These are phyloP conservation scores for Cuniculus paca DNA, from an alignment of 2,797 vertebrate genomes.

Conservation along the genomic window DNA sequence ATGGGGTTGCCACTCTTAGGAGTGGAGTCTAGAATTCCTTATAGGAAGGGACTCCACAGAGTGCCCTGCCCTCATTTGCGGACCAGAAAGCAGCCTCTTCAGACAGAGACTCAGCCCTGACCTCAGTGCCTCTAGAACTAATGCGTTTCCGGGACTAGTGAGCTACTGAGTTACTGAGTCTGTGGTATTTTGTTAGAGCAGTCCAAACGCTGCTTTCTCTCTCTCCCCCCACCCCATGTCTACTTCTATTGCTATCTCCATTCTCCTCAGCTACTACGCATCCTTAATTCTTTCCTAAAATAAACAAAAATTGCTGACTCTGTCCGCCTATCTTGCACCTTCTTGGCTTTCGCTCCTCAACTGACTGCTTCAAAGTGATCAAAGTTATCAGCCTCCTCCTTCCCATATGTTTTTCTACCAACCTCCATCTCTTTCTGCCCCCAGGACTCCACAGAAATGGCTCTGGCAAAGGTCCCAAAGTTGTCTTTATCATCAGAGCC, in stretches of 20 bases:
- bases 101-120: too few species aligned
- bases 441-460: background rate
- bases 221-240: background rate
- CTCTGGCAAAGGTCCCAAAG: background rate
- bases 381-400: background rate
- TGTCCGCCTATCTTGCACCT: background rate
- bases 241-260: background rate
- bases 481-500: background rate
- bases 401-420: background rate
- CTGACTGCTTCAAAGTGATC: background rate
- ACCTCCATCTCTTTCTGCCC: conserved; percentile 41
- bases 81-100: background rate
- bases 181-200: background rate
- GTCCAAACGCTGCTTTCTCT: background rate
- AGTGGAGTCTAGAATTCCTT: background rate
- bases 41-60: background rate
- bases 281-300: conserved; percentile 18
- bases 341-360: background rate
- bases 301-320: background rate
- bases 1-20: too few species aligned
- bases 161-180: background rate
- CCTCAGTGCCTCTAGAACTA: background rate
- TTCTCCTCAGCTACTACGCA: background rate
- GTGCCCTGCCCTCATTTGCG: too few species aligned
- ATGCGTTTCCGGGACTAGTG: background rate